Evolutionary conservation across 2,113 vertebrate genomes (phyloP), one percentile per base, ranked within the genome.

Genomic region (Felis chaus): DNA sequence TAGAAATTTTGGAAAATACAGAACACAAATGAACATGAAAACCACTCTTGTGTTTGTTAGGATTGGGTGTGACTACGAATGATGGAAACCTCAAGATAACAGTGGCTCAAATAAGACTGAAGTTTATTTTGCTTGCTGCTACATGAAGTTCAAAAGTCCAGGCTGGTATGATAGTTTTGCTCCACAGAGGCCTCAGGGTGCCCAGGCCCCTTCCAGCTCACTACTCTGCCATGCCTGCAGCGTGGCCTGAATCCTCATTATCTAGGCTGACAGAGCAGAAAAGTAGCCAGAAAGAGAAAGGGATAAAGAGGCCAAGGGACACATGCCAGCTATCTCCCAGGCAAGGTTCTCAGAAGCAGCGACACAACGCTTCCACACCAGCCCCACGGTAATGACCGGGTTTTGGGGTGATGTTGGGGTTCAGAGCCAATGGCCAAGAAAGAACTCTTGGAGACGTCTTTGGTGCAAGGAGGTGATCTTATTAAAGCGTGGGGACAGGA

Each of bases 11-110:
- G 29, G 66, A 73, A 94, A 93, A 84, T n/a, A 89, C 8, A 91
- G 31, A 41, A 85, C 79, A 86, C 39, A 93, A 91, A 92, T 39
- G 69, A 87, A 96, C 89, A 83, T 36, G 61, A 73, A 82, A 61
- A 69, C 16, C 31, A 33, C 53, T 39, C 21, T 82, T 69, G 36
- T 15, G 31, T 79, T 78, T 94, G 39, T 85, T 92, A 81, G 61
- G 65, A 73, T 29, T 63, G 53, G 71, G 33, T 63, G 57, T 69
- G 82, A 92, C 45, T 73, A 25, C 25, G 88, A 92, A 69, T 61
- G 29, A 39, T 15, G 45, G 76, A 76, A 97, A 41, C 74, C 41
- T 65, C 50, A 48, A 69, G 69, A 19, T 36, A 94, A 78, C 39
- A 33, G 39, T 55, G 87, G 71, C 85, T 96, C 92, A 89, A 69